Base-by-base conservation (phyloP, 2,888 invertebrate genomes). In the Apodemia duryi region DNA sequence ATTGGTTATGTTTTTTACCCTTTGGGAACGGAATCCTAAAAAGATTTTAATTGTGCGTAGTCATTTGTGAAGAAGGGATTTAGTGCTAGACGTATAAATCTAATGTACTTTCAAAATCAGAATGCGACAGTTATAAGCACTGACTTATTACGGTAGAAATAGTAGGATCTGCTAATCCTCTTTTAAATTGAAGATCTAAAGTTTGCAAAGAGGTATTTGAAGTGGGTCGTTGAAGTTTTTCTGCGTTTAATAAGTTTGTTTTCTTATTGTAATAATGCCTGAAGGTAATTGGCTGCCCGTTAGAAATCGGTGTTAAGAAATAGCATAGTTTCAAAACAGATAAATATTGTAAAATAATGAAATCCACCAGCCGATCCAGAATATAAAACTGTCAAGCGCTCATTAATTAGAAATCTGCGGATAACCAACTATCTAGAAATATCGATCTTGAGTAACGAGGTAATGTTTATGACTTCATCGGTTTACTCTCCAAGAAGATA, bases 341-440 rank as follows among this genome's bases (percentile, higher is more conserved):
- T 60, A 60, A 32, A 35, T 60, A 60, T 60, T 60, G 35, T 60
- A 60, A 60, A 60, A 60, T 60, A 60, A 60, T 60, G 35, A 35
- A 60, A 35, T 51, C n/a, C 21, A 51, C 57, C 29, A 32, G 57
- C 29, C 28, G 29, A 32, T 57, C 57, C 32, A 57, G 32, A 57
- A 57, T 57, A 57, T 57, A 57, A 57, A 57, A 57, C 57, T 57
- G 57, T 57, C 57, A 57, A 57, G 57, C 51, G 28, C n/a, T 51
- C 63, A 46, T 49, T 62, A 62, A 46, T 57, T 54, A 54, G 54
- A 57, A 29, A 57, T 57, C 57, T 32, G 13, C 57, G 57, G 57
- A 57, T 57, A 29, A 29, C 57, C 32, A 57, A 11, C 57, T 57
- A 57, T 57, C 54, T 41, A 38, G 54, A 63, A 54, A 43, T 63